Evolutionary conservation across 2,797 vertebrate species (phyloP), one percentile per base, ranked within the genome.

Genomic region (Pseudocheirus occidentalis): DNA sequence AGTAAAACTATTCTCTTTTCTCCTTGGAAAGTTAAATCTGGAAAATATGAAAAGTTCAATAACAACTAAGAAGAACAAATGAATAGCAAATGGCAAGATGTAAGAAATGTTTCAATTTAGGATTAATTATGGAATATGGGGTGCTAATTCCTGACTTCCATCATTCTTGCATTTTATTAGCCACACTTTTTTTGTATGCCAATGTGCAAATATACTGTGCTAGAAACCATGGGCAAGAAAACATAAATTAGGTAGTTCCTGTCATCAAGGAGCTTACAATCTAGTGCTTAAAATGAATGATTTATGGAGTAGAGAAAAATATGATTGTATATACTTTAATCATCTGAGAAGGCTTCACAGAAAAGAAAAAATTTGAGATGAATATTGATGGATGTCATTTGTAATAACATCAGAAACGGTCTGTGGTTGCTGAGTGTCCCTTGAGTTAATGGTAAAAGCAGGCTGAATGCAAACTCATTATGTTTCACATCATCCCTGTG

Each of bases 361-460:
- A 87, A 87, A 87, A 87, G 21, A 40, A 87, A 46, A 11, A 3
- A 27, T 87, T 27, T 87, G 3, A 87, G 73, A 27, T 87, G 40
- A 87, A 87, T 3, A 12, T 50, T 87, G 40, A 87, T 87, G 73
- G 6, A 87, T 87, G 40, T 50, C 40, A 87, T 87, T 87, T 50
- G 73, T 50, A 50, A 87, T 87, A 87, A 87, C 73, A 87, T 87
- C 40, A 46, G 40, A 50, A 87, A 87, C 27, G 21, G 21, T 50
- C 21, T 87, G 21, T 46, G 40, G 73, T 87, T 46, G 73, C 40
- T 27, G 40, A 46, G 24, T 46, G 40, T 87, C 73, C 73, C 40
- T 87, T 50, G 40, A 87, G 73, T 87, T 87, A 87, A 87, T 87
- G 73, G 21, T 87, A 87, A 87, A 87, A 87, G 73, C 73, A 87